A percentile compares a stretch with the other conserved stretches of the same genome.
Conservation (phyloP, 2,113 vertebrate species). For the Bos indicus region DNA sequence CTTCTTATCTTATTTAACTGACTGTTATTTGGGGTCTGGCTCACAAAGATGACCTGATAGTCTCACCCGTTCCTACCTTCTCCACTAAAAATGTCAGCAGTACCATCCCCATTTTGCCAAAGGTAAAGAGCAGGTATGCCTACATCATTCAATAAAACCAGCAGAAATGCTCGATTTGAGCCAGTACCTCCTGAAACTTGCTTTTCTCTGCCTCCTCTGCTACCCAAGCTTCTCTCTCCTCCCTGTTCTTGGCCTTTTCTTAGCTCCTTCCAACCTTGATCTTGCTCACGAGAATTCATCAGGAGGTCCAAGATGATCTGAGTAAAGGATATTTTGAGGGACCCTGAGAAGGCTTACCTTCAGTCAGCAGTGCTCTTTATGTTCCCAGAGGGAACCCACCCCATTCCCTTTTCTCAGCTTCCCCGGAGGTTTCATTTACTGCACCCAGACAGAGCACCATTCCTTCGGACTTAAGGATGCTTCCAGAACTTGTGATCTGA, state of each 20-base stretch:
- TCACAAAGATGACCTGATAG: neutral
- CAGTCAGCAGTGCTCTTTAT: neutral
- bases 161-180: neutral
- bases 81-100: neutral
- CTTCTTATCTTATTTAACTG: neutral
- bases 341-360: neutral
- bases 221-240: neutral
- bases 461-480: neutral
- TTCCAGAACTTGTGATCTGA: neutral
- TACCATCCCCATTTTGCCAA: neutral
- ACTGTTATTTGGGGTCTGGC: neutral
- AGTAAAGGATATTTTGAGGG: neutral
- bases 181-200: neutral
- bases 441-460: neutral
- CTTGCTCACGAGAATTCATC: neutral
- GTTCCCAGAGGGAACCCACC: neutral
- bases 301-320: neutral
- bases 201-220: neutral
- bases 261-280: neutral
- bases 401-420: neutral
- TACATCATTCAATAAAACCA: neutral
- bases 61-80: neutral
- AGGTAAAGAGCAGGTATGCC: neutral
- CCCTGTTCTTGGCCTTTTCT: neutral
- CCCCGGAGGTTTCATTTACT: constrained; percentile 6